A percentile compares a stretch with the other conserved stretches of the same genome.
Evolutionary conservation across 2,797 vertebrate species (phyloP).

Genomic region (Acipenser transmontanus): DNA sequence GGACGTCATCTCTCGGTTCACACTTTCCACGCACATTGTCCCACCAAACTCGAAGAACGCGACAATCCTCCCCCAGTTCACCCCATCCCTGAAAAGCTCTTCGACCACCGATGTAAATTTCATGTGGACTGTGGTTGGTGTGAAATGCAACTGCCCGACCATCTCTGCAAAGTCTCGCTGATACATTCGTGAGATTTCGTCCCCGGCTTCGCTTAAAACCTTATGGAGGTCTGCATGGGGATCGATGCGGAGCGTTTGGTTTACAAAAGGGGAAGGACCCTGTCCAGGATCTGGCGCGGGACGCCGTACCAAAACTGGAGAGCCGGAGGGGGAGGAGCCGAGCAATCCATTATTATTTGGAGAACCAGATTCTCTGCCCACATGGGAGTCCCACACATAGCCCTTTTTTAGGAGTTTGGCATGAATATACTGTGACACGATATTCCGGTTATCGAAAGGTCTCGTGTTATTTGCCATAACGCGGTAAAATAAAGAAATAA

Average conservation of each 20-base stretch:
- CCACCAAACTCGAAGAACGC: conserved; percentile 97
- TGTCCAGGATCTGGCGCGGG: conserved; percentile 33
- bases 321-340: conserved; percentile 32
- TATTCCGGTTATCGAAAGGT: conserved; percentile 72
- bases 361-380: conserved; percentile 39
- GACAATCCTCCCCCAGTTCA: conserved; percentile 97
- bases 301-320: conserved; percentile 39
- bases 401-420: conserved; percentile 91
- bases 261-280: conserved; percentile 34
- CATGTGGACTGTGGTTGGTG: conserved; percentile 74
- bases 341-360: conserved; percentile 46
- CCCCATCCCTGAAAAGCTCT: conserved; percentile 93
- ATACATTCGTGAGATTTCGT: conserved; percentile 85
- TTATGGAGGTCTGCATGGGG: conserved; percentile 65
- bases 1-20: conserved; percentile 79
- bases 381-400: conserved; percentile 71
- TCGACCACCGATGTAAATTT: conserved; percentile 89
- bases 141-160: conserved; percentile 87
- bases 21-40: conserved; percentile 89
- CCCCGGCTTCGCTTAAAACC: conserved; percentile 83
- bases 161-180: conserved; percentile 89
- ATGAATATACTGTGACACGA: conserved; percentile 90
- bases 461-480: conserved; percentile 57
- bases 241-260: conserved; percentile 34
- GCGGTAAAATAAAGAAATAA: conserved; percentile 37